Percentiles rank a stretch among this genome's conserved stretches.
These are phyloP conservation scores for Drosophila borborema DNA, from an alignment of 2,888 invertebrate species.

Conservation along the genomic window DNA sequence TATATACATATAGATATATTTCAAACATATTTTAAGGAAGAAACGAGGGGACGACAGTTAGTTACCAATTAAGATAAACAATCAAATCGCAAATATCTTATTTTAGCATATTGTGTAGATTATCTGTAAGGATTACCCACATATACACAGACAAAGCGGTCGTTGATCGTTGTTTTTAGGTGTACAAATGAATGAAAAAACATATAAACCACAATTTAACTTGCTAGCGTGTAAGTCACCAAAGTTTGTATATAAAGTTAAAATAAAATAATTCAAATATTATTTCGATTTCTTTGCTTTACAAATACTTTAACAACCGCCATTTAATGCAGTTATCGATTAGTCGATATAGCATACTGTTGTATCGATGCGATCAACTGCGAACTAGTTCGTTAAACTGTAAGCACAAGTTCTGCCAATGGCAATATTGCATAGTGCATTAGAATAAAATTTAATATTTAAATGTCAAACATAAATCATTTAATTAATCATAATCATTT, in stretches of 20 bases:
- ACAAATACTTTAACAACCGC: background rate
- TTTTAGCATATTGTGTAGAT: constrained; percentile 10
- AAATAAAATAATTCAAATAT: constrained; percentile 49
- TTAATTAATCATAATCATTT: constrained; percentile 15
- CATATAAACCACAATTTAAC: constrained; percentile 22
- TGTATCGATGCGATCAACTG: background rate
- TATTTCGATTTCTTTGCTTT: background rate
- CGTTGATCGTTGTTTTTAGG: constrained; percentile 40
- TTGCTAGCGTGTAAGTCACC: constrained; percentile 65
- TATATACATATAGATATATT: constrained; percentile 17
- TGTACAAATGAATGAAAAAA: constrained; percentile 12
- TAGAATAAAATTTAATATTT: background rate
- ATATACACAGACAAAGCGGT: constrained; percentile 25
- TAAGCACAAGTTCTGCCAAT: background rate
- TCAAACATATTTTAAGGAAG: constrained; percentile 17
- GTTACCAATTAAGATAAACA: constrained; percentile 46
- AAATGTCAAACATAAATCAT: background rate
- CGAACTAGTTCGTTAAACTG: background rate
- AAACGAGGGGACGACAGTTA: constrained; percentile 36
- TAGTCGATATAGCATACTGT: background rate
- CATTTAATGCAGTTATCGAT: background rate
- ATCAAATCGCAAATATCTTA: constrained; percentile 50
- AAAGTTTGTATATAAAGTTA: constrained; percentile 67
- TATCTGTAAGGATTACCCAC: constrained; percentile 7
- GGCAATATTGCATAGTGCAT: background rate